Evolutionary conservation across 2,797 vertebrate genomes (phyloP), one percentile per base, ranked within the genome.

Genomic region (Carcharodon carcharias): DNA sequence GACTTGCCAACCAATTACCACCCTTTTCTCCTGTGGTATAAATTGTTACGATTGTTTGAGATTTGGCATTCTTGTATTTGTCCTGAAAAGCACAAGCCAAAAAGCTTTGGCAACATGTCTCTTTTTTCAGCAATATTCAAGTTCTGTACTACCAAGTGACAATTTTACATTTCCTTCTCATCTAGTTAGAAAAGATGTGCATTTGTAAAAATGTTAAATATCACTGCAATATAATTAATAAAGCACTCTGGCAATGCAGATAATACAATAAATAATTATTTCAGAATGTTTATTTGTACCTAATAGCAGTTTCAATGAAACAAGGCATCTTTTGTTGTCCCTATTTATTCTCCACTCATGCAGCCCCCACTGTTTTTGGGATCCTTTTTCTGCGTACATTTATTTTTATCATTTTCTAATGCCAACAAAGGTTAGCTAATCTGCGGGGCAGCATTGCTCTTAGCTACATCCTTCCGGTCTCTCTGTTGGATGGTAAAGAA

Each of bases 161-260:
- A 77, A 77, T 99, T 98, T 98, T 98, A 98, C 98, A 98, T 98
- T 98, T 98, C 98, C 99, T 98, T 98, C 98, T 95, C 69, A 95
- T 77, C 94, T 98, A 98, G 98, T 96, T 98, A 98, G 97, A 98
- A 98, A 97, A 98, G 98, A 98, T 98, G 98, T 99, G 98, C 98
- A 98, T 99, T 99, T 99, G 99, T 99, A 99, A 99, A 99, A 99
- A 99, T 99, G 99, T 99, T 98, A 99, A 98, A 98, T 98, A 99
- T 99, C 98, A 98, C 98, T 97, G 98, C 99, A 98, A 98, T 99
- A 99, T 98, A 96, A 98, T 97, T 98, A 99, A 99, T 99, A 99
- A 99, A 99, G 99, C 99, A 99, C 99, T 99, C 98, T 73, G 94
- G 94, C 94, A 95, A 95, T 77, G 69, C 94, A 56, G 69, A 71